Base-by-base conservation (phyloP, 2,797 vertebrate genomes). In the Natrix natrix region DNA sequence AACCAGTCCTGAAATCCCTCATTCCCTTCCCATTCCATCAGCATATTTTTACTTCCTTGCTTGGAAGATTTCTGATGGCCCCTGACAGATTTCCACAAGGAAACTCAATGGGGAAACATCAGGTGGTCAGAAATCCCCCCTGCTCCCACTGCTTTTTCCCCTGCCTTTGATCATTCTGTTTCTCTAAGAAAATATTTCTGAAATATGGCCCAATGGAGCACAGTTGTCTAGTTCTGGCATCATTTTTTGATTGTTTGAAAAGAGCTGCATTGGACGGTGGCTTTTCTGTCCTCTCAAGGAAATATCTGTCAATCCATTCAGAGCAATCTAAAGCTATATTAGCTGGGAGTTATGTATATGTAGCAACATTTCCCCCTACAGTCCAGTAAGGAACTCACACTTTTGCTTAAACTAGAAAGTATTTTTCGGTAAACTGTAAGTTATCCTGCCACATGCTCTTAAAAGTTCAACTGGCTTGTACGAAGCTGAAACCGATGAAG, bases 331-430 rank as follows among this genome's bases (percentile, higher is more conserved):
- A 48, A 37, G 92, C 92, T 96, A 94, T 91, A 95, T 96, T 93
- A 93, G 95, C 93, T 88, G 93, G 89, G 92, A 93, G 88, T 17
- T 91, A 93, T 89, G 94, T 94, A 88, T 92, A 93, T 90, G 95
- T 94, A 61, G 93, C 95, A 97, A 96, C 94, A 96, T 95, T 96
- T 94, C 96, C 96, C 95, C 94, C 96, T 97, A 96, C 94, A 94
- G 96, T 95, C 48, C 94, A 94, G 22, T 91, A 1, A 10, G 0
- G 91, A 92, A 26, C 2, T 96, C 95, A 94, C 93, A 93, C 92
- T 89, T 91, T 52, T 66, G 26, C 22, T 0, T 0, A 1, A 54
- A n/a, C 63, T 48, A 0, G 86, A 86, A 0, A 0, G 48, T 20
- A 16, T 17, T 37, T 24, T 61, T 0, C 0, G 13, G 1, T 5